Evolutionary conservation across 2,888 invertebrate species (phyloP).

Genomic region (Plagodis pulveraria): DNA sequence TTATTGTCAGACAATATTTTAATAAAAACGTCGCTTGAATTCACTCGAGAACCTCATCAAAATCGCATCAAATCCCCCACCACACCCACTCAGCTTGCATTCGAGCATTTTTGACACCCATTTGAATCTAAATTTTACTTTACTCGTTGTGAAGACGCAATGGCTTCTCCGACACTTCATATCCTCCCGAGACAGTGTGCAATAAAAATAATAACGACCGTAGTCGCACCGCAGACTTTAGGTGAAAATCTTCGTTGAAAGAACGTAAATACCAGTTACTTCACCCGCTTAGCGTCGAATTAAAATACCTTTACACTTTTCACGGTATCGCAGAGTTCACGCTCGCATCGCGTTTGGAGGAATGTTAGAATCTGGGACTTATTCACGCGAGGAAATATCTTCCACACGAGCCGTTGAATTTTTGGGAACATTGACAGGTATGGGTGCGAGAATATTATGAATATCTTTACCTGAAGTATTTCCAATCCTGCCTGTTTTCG

Average conservation of each 20-base stretch:
- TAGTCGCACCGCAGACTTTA: slow-evolving; percentile 46
- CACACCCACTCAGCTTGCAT: slow-evolving; percentile 61
- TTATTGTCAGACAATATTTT: slow-evolving; percentile 62
- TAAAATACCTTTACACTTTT: slow-evolving; percentile 56
- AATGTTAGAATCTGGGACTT: slow-evolving; percentile 67
- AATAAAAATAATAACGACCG: slow-evolving; percentile 64
- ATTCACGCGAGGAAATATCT: slow-evolving; percentile 76
- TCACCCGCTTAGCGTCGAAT: slow-evolving; percentile 50
- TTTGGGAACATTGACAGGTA: slow-evolving; percentile 47
- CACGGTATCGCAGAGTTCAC: slow-evolving; percentile 54
- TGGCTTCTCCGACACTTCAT: slow-evolving; percentile 57
- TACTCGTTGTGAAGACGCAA: slow-evolving; percentile 53
- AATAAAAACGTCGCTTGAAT: slow-evolving; percentile 62
- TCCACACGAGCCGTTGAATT: slow-evolving; percentile 54
- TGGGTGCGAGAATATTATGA: slow-evolving; percentile 45
- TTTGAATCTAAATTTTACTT: slow-evolving; percentile 72
- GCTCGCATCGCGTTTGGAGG: slow-evolving; percentile 55
- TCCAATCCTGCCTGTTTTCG: slow-evolving; percentile 41
- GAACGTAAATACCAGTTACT: slow-evolving; percentile 38
- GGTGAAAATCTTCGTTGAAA: slow-evolving; percentile 40
- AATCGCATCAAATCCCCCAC: slow-evolving; percentile 68
- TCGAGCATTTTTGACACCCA: slow-evolving; percentile 70
- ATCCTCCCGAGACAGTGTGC: slow-evolving; percentile 53
- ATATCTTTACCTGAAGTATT: slow-evolving; percentile 50
- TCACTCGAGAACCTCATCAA: slow-evolving; percentile 63